Base-by-base conservation (phyloP, 2,797 vertebrate genomes). In the Hyperoplus lanceolatus region DNA sequence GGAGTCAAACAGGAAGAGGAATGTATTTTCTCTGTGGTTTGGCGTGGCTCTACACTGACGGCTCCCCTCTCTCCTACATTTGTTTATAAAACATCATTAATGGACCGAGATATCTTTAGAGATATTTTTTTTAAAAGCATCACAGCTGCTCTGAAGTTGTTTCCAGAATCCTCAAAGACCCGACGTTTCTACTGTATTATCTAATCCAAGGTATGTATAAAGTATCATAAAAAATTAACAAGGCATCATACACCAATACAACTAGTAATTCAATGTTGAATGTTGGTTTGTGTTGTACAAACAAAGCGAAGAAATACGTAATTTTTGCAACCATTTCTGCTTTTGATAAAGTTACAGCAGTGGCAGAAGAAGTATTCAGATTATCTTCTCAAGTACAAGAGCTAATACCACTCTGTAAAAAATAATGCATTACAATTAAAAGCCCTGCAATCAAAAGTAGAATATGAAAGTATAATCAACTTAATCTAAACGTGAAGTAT, bases 1-100 rank as follows among this genome's bases (percentile, higher is more conserved):
- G 29, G 74, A 68, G 50, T 66, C 14, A 53, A 70, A 70, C 61
- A 84, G 75, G 64, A 77, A 67, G 64, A 41, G 16, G 15, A 48
- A 14, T 79, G 45, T 53, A 16, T 73, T 56, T 77, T 79, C 57
- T 51, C 36, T 69, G 58, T 84, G 70, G 78, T 66, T 70, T 84
- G 82, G 80, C 51, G 60, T 56, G 50, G 38, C 41, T 50, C 56
- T 48, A 49, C 56, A 70, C 59, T 58, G 42, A 58, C 29, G 38
- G 45, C 70, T 63, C 54, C 11, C 54, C 1, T 76, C 39, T 63
- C 60, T 36, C 49, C 39, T 50, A 42, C 41, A 58, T 43, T 21
- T 57, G 21, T 72, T 68, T 59, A 36, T 58, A 10, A 13, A 60
- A 14, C 41, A 45, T 77, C 54, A 74, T 70, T 39, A 65, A 18